phyloP scores from a whole-genome alignment of 1,140 invertebrate species.

The Sarcophaga peregrina region DNA sequence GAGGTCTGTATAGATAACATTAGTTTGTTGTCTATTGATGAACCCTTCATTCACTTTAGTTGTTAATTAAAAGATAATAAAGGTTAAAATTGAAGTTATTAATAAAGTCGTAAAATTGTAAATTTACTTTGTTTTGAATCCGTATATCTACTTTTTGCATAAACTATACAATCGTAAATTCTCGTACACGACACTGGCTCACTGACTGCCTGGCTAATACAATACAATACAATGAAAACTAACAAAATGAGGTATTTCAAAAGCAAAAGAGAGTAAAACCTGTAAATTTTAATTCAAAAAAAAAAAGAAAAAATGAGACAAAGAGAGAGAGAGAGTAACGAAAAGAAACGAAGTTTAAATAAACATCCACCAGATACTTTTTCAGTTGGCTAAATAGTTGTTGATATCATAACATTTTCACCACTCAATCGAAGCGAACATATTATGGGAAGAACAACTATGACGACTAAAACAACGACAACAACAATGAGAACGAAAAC shows the following conservation, averaged over 20 bases:
- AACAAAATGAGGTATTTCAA: conserved; percentile 6
- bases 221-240: background rate
- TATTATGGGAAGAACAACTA: background rate
- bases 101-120: too few relatives aligned
- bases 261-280: background rate
- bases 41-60: too few relatives aligned
- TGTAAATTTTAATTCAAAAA: too few relatives aligned
- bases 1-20: too few relatives aligned
- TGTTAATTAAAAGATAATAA: too few relatives aligned
- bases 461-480: background rate
- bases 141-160: too few relatives aligned
- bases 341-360: background rate
- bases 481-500: background rate
- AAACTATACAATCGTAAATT: too few relatives aligned
- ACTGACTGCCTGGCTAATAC: too few relatives aligned
- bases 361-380: conserved; percentile 31
- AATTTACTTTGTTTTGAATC: too few relatives aligned
- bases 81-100: too few relatives aligned
- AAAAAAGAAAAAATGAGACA: background rate
- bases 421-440: background rate
- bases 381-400: conserved; percentile 2
- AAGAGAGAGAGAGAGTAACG: conserved; percentile 4
- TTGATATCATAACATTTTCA: background rate
- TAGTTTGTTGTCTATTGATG: too few relatives aligned
- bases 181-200: too few relatives aligned